These are phyloP conservation scores for Drosophila flavopinicola DNA, from an alignment of 2,888 invertebrate genomes.

Conservation along the genomic window DNA sequence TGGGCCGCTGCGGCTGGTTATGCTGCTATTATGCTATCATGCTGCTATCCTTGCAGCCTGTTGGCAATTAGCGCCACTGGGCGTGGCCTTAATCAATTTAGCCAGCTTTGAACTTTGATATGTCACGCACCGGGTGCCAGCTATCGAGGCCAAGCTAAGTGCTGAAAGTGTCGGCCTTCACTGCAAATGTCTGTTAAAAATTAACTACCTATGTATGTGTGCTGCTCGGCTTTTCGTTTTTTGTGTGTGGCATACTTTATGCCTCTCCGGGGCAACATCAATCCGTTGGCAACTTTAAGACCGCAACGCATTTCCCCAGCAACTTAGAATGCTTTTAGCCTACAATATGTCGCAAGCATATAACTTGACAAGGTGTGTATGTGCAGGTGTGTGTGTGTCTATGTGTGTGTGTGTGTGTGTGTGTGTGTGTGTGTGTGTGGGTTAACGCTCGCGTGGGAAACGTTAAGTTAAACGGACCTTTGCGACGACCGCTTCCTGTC, in stretches of 20 bases:
- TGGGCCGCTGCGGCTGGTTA: background rate
- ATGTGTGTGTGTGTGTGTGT: conserved; percentile 5
- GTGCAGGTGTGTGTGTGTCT: conserved; percentile 10
- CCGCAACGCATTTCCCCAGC: conserved; percentile 15
- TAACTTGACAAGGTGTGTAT: conserved; percentile 48
- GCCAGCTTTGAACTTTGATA: conserved; percentile 21
- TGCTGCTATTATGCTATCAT: background rate
- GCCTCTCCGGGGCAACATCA: conserved; percentile 46
- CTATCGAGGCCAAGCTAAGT: background rate
- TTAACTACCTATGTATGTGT: conserved; percentile 25
- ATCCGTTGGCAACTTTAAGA: conserved; percentile 53
- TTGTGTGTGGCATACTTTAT: conserved; percentile 26
- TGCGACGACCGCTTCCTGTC: conserved; percentile 63
- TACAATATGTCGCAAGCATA: conserved; percentile 22
- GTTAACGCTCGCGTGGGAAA: conserved; percentile 68
- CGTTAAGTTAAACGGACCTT: conserved; percentile 78
- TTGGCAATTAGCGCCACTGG: conserved; percentile 32
- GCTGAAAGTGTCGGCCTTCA: background rate
- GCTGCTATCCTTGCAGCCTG: background rate
- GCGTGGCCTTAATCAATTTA: conserved; percentile 20
- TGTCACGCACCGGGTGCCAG: conserved; percentile 12
- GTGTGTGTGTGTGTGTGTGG: conserved; percentile 12
- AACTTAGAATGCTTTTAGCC: conserved; percentile 28
- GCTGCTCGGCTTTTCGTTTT: background rate
- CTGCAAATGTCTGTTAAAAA: conserved; percentile 23